Base-by-base conservation (phyloP, 2,797 vertebrate genomes). In the Tinamus major region DNA sequence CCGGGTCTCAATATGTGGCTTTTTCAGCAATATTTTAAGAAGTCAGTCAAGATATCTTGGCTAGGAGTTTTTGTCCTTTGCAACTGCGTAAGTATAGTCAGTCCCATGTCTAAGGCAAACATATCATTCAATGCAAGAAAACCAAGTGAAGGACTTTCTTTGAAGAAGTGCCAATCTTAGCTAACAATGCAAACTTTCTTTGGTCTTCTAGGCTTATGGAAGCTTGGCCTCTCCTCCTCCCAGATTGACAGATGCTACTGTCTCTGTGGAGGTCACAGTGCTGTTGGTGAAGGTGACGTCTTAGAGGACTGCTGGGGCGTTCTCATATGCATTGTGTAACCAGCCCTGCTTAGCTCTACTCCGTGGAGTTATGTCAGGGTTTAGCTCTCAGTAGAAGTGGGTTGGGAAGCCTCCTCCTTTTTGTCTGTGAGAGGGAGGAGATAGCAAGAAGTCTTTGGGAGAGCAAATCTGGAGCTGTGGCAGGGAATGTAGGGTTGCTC, bases 11-110 rank as follows among this genome's bases (percentile, higher is more conserved):
- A 68, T 0, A 2, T 90, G 72, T 83, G 79, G 71, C 93, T 96
- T 90, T 95, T 96, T 94, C 92, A 95, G 89, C 86, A 95, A 69
- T 90, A 92, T 78, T 94, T 92, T 62, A 61, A 90, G 65, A 89
- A 96, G 93, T 90, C 86, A 71, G 33, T 37, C 35, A 62, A 62
- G 35, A 61, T 78, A 63, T 68, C 84, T 93, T 90, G 61, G 78
- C 69, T 80, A 6, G 56, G 58, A 83, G 75, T 18, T 56, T 18
- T 49, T 79, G 64, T 94, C 83, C 49, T 31, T 91, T 85, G 41
- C 84, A 87, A 56, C 62, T 89, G 64, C 53, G 33, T 68, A 79
- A 56, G 42, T 81, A n/a, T 35, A 26, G 26, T 65, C 71, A 78
- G 20, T 48, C 72, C 83, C 74, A 85, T 48, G 62, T 58, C 37